Percentiles rank a stretch among this genome's conserved stretches.
Conservation (phyloP, 1,140 invertebrate genomes). For the Drosophila equinoxialis region DNA sequence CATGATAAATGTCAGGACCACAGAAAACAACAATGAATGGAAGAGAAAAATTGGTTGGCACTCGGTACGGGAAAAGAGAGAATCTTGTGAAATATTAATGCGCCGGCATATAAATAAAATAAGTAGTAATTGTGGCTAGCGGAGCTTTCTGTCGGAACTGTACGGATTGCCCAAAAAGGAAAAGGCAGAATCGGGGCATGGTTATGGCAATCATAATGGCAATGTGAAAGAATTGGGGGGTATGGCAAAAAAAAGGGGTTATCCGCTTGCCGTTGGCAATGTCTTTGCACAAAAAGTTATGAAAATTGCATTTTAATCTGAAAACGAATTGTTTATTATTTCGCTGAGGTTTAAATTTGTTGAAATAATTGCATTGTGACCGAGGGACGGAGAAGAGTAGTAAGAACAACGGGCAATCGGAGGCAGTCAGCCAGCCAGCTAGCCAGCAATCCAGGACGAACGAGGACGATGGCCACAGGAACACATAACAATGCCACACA, state of each 20-base stretch:
- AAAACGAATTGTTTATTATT: constrained; percentile 82
- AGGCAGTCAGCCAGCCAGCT: constrained; percentile 42
- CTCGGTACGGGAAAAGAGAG: constrained; percentile 32
- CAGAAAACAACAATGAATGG: constrained; percentile 27
- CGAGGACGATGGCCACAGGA: constrained; percentile 45
- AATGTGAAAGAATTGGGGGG: constrained; percentile 4
- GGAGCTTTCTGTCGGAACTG: constrained; percentile 31
- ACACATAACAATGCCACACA: constrained; percentile 63
- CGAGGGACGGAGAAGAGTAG: constrained; percentile 21
- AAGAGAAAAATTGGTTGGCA: constrained; percentile 43
- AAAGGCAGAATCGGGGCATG: neutral
- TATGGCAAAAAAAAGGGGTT: constrained; percentile 6
- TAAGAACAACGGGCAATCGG: constrained; percentile 70
- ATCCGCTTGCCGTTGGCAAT: constrained; percentile 30
- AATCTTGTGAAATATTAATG: constrained; percentile 78
- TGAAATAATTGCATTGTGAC: constrained; percentile 76
- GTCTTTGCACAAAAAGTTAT: constrained; percentile 77
- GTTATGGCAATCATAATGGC: neutral
- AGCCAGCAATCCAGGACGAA: constrained; percentile 38
- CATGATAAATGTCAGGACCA: constrained; percentile 59
- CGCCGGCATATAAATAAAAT: constrained; percentile 79
- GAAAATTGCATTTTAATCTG: constrained; percentile 82
- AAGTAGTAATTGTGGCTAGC: constrained; percentile 74
- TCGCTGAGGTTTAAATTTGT: constrained; percentile 82
- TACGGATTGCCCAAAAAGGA: constrained; percentile 6